Evolutionary conservation across 2,888 invertebrate species (phyloP), one percentile per base, ranked within the genome.

Genomic region (Iphiclides podalirius): DNA sequence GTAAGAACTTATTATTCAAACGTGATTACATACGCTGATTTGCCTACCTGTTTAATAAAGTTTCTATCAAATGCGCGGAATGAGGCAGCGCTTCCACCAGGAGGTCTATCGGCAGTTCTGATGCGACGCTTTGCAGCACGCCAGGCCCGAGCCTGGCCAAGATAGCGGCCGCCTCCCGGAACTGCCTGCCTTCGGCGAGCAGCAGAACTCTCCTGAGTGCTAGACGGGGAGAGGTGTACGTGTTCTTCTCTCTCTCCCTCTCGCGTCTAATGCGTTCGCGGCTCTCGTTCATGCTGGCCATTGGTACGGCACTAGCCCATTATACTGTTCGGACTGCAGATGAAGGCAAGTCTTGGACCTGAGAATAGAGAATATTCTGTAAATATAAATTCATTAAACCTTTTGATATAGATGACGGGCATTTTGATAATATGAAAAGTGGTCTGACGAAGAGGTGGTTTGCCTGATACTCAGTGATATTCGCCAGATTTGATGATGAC

Each of bases 81-180:
- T 96, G 95, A 1, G 97, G 97, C 75, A 97, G 87, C 1, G 96
- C 94, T 62, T 97, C 97, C n/a, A 97, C 92, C 60, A 97, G 89
- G 59, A 96, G 87, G 72, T 97, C 97, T 43, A 97, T 91, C 0
- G 97, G 97, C 56, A 97, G 87, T 57, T 96, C 96, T 1, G 91
- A 81, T 0, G 94, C 92, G 1, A 94, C 93, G 1, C 93, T 92
- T 55, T 94, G 93, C 60, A 97, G 90, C 1, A 96, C 96, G 1
- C 94, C 93, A 33, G 94, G 92, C 2, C 95, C 95, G 12, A 97
- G 87, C 35, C 95, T 90, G 36, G 94, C 92, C 55, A 98, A 90
- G 50, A 97, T 94, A 35, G 94, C 93, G 0, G 97, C 96, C 4
- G 97, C 97, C 72, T 97, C 97, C n/a, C 95, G 88, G 75, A 95